Conservation (phyloP, 2,113 vertebrate species). For the Crocuta crocuta region DNA sequence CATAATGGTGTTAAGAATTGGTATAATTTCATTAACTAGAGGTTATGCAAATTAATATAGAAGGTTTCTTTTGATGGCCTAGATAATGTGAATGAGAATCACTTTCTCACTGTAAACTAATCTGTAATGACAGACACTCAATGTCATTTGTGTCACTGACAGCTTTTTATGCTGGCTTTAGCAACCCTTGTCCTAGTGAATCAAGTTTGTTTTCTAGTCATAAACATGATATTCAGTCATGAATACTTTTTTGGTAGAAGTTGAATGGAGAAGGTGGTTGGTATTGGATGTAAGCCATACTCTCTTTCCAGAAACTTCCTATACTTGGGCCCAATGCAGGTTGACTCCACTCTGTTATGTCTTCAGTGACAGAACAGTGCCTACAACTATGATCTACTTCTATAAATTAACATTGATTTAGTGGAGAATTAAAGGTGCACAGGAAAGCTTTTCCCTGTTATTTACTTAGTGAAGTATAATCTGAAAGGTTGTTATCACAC, state of each 20-base stretch:
- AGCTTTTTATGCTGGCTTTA: constrained; percentile 40
- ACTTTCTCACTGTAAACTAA: constrained; percentile 49
- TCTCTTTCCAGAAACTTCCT: constrained; percentile 38
- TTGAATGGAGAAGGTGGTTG: constrained; percentile 6
- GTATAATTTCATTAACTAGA: constrained; percentile 47
- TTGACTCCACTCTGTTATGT: background rate
- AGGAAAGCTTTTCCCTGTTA: constrained; percentile 16
- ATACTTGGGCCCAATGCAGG: background rate
- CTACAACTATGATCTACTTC: background rate
- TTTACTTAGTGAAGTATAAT: constrained; percentile 46
- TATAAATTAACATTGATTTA: constrained; percentile 21
- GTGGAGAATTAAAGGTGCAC: constrained; percentile 20
- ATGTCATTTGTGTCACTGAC: constrained; percentile 27
- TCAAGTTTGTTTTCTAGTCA: constrained; percentile 54
- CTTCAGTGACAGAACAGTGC: constrained; percentile 1
- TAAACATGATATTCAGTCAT: background rate
- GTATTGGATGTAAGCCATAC: background rate
- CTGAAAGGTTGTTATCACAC: background rate
- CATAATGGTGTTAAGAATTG: constrained; percentile 43
- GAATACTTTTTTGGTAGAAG: constrained; percentile 5
- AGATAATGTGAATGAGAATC: constrained; percentile 48
- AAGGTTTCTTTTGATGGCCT: constrained; percentile 43
- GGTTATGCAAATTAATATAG: constrained; percentile 44
- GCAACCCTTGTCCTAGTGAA: background rate
- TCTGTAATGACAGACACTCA: constrained; percentile 4